Evolutionary conservation across 2,888 invertebrate species (phyloP).

Genomic region (Sesia apiformis): DNA sequence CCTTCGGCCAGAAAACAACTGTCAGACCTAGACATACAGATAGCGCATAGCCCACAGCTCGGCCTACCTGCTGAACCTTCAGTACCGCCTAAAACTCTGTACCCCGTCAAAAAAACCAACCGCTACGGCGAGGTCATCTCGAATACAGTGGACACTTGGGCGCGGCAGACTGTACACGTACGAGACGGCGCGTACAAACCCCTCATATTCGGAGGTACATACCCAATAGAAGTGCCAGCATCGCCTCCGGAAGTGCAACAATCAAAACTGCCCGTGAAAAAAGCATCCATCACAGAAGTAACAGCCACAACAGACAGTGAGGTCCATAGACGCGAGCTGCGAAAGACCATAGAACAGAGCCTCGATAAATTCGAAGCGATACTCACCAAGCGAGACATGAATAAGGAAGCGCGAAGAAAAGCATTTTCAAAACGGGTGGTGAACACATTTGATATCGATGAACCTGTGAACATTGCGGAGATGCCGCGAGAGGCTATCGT

Average conservation of each 20-base stretch:
- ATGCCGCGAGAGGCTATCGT: slow-evolving; percentile 4
- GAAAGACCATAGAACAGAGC: slow-evolving; percentile 61
- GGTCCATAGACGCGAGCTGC: slow-evolving; percentile 29
- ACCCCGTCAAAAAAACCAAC: slow-evolving; percentile 30
- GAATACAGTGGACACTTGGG: slow-evolving; percentile 79
- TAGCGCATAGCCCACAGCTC: slow-evolving; percentile 16
- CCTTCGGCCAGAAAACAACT: slow-evolving; percentile 8
- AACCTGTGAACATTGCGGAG: slow-evolving; percentile 32
- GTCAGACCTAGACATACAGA: slow-evolving; percentile 37
- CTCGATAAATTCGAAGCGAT: slow-evolving; percentile 56
- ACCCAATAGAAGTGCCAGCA: slow-evolving; percentile 85
- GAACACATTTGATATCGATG: slow-evolving; percentile 70
- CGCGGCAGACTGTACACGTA: slow-evolving; percentile 62
- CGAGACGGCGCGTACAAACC: slow-evolving; percentile 68
- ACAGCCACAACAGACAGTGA: slow-evolving; percentile 4
- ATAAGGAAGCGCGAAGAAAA: too few relatives aligned
- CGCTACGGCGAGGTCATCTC: slow-evolving; percentile 69
- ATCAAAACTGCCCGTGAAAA: slow-evolving; percentile 5
- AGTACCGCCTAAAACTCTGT: slow-evolving; percentile 13
- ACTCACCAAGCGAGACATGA: slow-evolving; percentile 29
- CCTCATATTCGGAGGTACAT: slow-evolving; percentile 89
- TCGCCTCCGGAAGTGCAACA: slow-evolving; percentile 18
- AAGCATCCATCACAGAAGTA: neutral
- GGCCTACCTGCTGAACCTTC: neutral
- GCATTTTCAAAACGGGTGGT: slow-evolving; percentile 2